These are phyloP conservation scores for Aptenodytes forsteri DNA, from an alignment of 2,113 vertebrate genomes.

Conservation along the genomic window DNA sequence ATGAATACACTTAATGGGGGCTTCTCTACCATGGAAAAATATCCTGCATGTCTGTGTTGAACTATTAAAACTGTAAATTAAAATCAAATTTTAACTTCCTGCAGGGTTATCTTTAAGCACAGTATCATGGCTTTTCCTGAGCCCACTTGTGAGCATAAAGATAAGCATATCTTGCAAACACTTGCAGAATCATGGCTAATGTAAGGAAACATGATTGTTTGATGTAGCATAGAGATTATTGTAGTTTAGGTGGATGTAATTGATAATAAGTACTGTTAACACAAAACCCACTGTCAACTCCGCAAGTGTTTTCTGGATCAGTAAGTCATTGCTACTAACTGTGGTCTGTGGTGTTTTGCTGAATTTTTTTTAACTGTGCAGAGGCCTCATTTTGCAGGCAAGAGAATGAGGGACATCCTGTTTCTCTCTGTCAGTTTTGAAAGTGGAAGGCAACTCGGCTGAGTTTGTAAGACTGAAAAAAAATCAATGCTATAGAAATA, in stretches of 20 bases:
- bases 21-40: not conserved
- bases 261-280: not conserved
- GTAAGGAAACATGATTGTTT: not conserved
- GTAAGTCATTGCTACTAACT: not conserved
- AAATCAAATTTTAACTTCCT: not conserved
- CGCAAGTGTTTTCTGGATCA: not conserved
- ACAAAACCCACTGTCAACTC: not conserved
- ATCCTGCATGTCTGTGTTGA: not conserved
- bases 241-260: not conserved
- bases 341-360: not conserved
- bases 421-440: not conserved
- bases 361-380: not conserved
- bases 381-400: not conserved
- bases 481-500: not conserved
- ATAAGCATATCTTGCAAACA: not conserved
- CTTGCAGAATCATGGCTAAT: not conserved
- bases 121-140: not conserved
- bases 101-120: not conserved
- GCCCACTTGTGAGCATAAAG: not conserved
- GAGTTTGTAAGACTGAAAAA: not conserved
- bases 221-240: not conserved
- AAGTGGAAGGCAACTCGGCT: not conserved
- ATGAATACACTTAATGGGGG: accelerated
- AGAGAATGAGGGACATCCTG: not conserved
- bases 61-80: not conserved